Evolutionary conservation across 2,888 invertebrate species (phyloP).

Genomic region (Pristionchus arcanus): DNA sequence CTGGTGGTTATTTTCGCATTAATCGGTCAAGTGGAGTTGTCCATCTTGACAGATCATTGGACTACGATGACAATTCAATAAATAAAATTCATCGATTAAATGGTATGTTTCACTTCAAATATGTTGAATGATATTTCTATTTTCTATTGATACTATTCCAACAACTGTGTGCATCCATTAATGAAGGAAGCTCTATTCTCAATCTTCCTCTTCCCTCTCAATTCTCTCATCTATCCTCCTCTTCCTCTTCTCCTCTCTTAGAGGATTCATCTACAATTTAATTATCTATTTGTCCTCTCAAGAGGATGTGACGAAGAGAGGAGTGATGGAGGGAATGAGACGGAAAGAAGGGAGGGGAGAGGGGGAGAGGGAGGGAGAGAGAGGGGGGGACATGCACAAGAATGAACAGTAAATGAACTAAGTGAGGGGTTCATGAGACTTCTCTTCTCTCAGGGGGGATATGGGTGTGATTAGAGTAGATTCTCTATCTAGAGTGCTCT

Average conservation of each 20-base stretch:
- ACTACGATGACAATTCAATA: slow-evolving; percentile 95
- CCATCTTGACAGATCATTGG: slow-evolving; percentile 94
- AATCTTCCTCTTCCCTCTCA: slow-evolving; percentile 22
- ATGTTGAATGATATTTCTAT: no score
- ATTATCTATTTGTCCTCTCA: neutral
- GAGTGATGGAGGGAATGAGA: neutral
- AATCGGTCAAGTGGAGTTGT: slow-evolving; percentile 92
- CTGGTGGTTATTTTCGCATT: slow-evolving; percentile 88
- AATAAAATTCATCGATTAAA: slow-evolving; percentile 89
- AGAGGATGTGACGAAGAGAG: neutral
- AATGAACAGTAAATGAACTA: neutral
- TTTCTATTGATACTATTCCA: no score
- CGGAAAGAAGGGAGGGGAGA: no score
- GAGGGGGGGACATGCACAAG: neutral
- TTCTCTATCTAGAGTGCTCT: no score
- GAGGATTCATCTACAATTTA: neutral
- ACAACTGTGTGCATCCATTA: no score
- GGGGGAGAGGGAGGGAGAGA: no score
- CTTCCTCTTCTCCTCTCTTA: slow-evolving; percentile 13
- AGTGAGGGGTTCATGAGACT: neutral
- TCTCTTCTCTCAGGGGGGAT: neutral
- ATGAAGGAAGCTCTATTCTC: no score
- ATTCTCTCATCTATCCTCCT: neutral
- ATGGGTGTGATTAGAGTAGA: slow-evolving; percentile 55
- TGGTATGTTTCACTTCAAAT: no score